Conservation (phyloP, 2,113 vertebrate genomes). For the Clinocottus analis region DNA sequence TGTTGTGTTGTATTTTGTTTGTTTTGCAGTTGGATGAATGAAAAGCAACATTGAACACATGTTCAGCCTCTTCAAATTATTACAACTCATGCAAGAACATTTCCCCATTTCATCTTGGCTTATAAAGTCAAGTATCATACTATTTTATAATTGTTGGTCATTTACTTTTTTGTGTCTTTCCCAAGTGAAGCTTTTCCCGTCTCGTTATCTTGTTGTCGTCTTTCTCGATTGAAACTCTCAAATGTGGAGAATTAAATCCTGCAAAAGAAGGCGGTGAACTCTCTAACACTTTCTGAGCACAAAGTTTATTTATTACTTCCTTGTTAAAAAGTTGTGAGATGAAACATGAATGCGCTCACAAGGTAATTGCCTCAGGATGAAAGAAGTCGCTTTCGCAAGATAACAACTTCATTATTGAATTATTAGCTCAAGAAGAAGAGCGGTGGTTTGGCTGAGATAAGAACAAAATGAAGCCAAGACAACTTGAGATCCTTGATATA, state of each 20-base stretch:
- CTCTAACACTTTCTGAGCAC: neutral
- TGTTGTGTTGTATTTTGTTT: too few relatives aligned
- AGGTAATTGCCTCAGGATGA: constrained; percentile 7
- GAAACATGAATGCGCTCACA: neutral
- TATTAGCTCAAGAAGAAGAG: neutral
- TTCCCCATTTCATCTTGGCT: too few relatives aligned
- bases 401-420: constrained; percentile 1
- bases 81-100: too few relatives aligned
- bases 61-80: too few relatives aligned
- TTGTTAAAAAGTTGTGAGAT: neutral
- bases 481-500: neutral
- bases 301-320: neutral
- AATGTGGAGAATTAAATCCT: neutral
- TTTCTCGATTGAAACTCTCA: neutral
- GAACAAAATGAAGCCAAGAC: neutral
- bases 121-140: too few relatives aligned
- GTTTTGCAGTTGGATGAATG: too few relatives aligned
- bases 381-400: neutral
- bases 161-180: neutral
- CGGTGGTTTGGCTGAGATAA: neutral
- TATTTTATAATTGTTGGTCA: neutral
- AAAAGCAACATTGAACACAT: too few relatives aligned
- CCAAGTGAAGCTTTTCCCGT: neutral
- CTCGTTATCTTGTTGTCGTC: neutral
- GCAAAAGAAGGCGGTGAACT: neutral